Percentiles rank a stretch among this genome's conserved stretches.
Conservation (phyloP, 2,888 invertebrate species). For the Trichacis sp. region DNA sequence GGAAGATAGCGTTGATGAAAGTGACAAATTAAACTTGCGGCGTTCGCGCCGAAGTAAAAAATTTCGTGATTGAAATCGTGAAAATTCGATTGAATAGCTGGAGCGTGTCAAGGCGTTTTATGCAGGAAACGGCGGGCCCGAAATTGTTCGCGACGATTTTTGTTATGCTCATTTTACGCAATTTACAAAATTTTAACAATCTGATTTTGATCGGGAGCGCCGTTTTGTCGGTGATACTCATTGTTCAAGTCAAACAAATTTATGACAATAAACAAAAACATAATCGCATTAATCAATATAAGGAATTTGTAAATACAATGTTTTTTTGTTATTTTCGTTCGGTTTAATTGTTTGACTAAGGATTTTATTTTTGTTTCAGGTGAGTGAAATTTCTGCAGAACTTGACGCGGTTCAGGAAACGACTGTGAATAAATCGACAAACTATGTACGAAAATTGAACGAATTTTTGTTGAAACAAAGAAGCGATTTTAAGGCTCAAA, state of each 20-base stretch:
- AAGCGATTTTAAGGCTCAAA: constrained; percentile 30
- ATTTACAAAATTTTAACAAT: constrained; percentile 59
- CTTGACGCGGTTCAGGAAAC: constrained; percentile 63
- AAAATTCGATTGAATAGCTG: too few species aligned
- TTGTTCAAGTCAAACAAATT: constrained; percentile 69
- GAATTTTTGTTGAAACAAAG: constrained; percentile 58
- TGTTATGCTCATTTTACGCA: constrained; percentile 63
- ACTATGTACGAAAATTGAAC: constrained; percentile 61
- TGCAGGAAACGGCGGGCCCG: neutral
- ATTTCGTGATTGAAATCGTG: too few species aligned
- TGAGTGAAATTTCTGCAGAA: constrained; percentile 67
- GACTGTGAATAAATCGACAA: constrained; percentile 62
- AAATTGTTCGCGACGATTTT: neutral
- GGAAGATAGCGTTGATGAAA: too few species aligned
- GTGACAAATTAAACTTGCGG: too few species aligned
- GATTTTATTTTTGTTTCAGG: constrained; percentile 53
- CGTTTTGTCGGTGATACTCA: constrained; percentile 63
- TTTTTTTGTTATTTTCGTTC: too few species aligned
- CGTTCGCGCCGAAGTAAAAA: too few species aligned
- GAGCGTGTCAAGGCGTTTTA: neutral
- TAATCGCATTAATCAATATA: constrained; percentile 68
- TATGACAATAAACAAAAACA: constrained; percentile 70
- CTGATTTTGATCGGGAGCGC: constrained; percentile 59
- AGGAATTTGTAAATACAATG: constrained; percentile 67
- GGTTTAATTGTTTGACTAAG: neutral